Evolutionary conservation across 2,888 invertebrate genomes (phyloP).

Genomic region (Alsophila aescularia): DNA sequence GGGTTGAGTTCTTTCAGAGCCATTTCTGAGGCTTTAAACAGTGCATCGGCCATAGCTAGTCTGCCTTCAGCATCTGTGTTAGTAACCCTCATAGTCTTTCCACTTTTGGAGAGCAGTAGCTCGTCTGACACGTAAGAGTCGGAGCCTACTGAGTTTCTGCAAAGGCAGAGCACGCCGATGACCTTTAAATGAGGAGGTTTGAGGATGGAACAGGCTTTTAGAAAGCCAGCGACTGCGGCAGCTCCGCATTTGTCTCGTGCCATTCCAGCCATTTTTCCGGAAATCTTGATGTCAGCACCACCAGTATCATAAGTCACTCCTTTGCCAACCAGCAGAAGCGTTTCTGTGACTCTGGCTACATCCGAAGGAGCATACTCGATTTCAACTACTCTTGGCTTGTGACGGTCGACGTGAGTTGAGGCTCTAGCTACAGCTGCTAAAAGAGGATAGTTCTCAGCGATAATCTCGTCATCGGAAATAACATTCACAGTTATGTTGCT

Average conservation of each 20-base stretch:
- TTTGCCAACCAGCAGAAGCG: conserved; percentile 93
- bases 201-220: conserved; percentile 89
- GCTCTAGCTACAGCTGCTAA: conserved; percentile 90
- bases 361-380: conserved; percentile 87
- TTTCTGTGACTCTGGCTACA: conserved; percentile 82
- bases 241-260: conserved; percentile 96
- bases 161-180: conserved; percentile 90
- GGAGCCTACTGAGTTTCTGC: conserved; percentile 93
- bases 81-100: conserved; percentile 90
- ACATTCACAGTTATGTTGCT: conserved; percentile 86
- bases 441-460: conserved; percentile 91
- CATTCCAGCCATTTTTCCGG: conserved; percentile 92
- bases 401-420: conserved; percentile 87
- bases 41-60: conserved; percentile 94
- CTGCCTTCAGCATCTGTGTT: conserved; percentile 97
- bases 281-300: conserved; percentile 89
- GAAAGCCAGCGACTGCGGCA: conserved; percentile 94
- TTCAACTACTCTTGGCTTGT: conserved; percentile 85
- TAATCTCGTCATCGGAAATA: conserved; percentile 83
- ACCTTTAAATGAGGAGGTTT: conserved; percentile 91
- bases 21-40: conserved; percentile 72
- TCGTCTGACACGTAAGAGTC: conserved; percentile 95
- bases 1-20: conserved; percentile 90
- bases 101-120: conserved; percentile 90
- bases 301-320: conserved; percentile 94